Evolutionary conservation across 2,797 vertebrate species (phyloP).

Genomic region (Bradypodion ventrale): DNA sequence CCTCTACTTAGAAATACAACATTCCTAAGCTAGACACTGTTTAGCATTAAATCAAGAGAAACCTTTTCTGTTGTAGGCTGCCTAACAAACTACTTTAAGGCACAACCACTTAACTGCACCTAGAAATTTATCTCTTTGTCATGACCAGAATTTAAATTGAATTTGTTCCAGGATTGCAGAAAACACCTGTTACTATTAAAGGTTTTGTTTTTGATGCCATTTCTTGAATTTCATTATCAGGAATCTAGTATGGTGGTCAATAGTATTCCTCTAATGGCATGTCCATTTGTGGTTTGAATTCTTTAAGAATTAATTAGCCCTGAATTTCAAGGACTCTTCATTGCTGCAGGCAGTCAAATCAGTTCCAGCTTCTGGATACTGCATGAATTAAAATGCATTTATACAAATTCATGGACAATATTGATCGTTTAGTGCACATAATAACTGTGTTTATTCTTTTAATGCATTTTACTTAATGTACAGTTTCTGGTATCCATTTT

Average conservation of each 20-base stretch:
- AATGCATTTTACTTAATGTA: too few species aligned
- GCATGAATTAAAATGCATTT: too few species aligned
- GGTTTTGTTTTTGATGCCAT: not conserved
- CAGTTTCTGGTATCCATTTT: not conserved
- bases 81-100: not conserved
- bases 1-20: not conserved
- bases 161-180: not conserved
- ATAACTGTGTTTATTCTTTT: too few species aligned
- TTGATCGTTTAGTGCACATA: too few species aligned
- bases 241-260: not conserved
- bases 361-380: too few species aligned
- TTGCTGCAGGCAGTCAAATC: too few species aligned
- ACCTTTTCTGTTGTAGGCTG: not conserved
- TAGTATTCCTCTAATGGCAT: not conserved
- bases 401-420: too few species aligned
- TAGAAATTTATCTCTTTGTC: constrained; percentile 3
- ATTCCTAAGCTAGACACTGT: not conserved
- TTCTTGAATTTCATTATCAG: not conserved
- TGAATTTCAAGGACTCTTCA: too few species aligned
- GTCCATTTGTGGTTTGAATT: not conserved
- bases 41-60: not conserved
- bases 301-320: not conserved
- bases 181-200: not conserved
- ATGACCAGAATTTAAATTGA: constrained; percentile 6
- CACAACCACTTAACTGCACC: not conserved